Percentiles rank a stretch among this genome's conserved stretches.
Evolutionary conservation across 2,888 invertebrate genomes (phyloP).

Genomic region (Dioctria linearis): DNA sequence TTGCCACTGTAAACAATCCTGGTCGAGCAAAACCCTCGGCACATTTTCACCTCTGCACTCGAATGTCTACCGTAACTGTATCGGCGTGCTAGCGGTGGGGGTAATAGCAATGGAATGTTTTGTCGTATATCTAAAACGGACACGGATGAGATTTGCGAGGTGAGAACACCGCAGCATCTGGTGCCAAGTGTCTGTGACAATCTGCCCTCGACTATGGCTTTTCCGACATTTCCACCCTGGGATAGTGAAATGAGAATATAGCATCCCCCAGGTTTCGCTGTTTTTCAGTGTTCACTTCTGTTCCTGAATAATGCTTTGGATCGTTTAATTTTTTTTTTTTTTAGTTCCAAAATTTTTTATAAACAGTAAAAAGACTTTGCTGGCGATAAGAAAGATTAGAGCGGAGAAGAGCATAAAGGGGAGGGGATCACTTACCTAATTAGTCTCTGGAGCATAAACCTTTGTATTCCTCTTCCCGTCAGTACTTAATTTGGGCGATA

Average conservation of each 20-base stretch:
- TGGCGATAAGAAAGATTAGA: slow-evolving; percentile 51
- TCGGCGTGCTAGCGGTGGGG: background rate
- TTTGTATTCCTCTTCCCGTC: slow-evolving; percentile 48
- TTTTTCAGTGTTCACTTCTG: slow-evolving; percentile 5
- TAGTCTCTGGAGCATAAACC: slow-evolving; percentile 53
- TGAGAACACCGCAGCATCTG: slow-evolving; percentile 55
- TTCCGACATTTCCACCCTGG: slow-evolving; percentile 42
- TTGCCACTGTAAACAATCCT: slow-evolving; percentile 25
- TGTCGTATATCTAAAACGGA: slow-evolving; percentile 52
- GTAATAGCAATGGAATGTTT: slow-evolving; percentile 32
- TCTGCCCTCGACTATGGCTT: slow-evolving; percentile 46
- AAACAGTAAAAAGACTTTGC: slow-evolving; percentile 24
- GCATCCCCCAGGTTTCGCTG: slow-evolving; percentile 37
- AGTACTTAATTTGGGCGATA: slow-evolving; percentile 49
- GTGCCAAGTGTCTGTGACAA: slow-evolving; percentile 54
- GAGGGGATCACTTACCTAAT: slow-evolving; percentile 50
- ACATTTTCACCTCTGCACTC: slow-evolving; percentile 46
- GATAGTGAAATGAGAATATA: slow-evolving; percentile 39
- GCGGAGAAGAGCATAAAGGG: slow-evolving; percentile 10
- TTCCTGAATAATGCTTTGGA: slow-evolving; percentile 26
- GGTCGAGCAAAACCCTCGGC: slow-evolving; percentile 37
- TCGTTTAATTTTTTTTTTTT: slow-evolving; percentile 36
- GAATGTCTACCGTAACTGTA: slow-evolving; percentile 26
- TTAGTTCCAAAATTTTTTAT: slow-evolving; percentile 47
- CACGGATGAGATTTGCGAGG: slow-evolving; percentile 53